Evolutionary conservation across 1,140 invertebrate genomes (phyloP).

Genomic region (Bombus superbus): DNA sequence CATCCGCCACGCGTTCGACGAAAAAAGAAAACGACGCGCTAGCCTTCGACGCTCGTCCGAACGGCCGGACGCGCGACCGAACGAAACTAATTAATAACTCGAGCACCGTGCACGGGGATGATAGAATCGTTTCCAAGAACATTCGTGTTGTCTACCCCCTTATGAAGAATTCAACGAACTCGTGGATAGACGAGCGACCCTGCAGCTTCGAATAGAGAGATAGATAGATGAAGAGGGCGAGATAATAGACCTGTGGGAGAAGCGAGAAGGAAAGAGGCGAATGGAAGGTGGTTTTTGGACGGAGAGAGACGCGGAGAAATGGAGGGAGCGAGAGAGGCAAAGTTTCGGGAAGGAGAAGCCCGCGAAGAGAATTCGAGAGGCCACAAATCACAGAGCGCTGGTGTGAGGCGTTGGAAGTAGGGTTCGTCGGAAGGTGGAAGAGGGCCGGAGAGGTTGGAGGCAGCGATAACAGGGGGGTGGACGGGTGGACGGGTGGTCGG

Average conservation of each 20-base stretch:
- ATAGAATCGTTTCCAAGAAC: conserved; percentile 41
- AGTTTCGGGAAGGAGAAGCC: conserved; percentile 69
- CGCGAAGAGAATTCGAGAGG: conserved; percentile 74
- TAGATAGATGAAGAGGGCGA: conserved; percentile 40
- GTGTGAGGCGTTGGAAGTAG: conserved; percentile 65
- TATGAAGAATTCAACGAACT: conserved; percentile 53
- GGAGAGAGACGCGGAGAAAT: background rate
- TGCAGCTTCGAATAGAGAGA: conserved; percentile 42
- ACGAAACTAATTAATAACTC: conserved; percentile 35
- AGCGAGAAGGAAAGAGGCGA: conserved; percentile 25
- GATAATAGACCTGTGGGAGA: conserved; percentile 34
- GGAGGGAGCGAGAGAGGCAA: conserved; percentile 33
- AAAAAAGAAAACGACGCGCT: background rate
- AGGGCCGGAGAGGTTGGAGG: conserved; percentile 50
- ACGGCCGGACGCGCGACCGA: background rate
- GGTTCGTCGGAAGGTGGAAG: conserved; percentile 63
- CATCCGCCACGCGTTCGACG: background rate
- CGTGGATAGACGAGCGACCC: conserved; percentile 40
- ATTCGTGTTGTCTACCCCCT: conserved; percentile 31
- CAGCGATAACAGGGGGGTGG: conserved; percentile 70
- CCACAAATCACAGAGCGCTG: conserved; percentile 69
- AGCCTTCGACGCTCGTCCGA: background rate
- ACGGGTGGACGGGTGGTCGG: conserved; percentile 60
- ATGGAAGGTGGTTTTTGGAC: background rate
- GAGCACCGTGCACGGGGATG: background rate